Evolutionary conservation across 2,797 vertebrate genomes (phyloP).

Genomic region (Callimico goeldii): DNA sequence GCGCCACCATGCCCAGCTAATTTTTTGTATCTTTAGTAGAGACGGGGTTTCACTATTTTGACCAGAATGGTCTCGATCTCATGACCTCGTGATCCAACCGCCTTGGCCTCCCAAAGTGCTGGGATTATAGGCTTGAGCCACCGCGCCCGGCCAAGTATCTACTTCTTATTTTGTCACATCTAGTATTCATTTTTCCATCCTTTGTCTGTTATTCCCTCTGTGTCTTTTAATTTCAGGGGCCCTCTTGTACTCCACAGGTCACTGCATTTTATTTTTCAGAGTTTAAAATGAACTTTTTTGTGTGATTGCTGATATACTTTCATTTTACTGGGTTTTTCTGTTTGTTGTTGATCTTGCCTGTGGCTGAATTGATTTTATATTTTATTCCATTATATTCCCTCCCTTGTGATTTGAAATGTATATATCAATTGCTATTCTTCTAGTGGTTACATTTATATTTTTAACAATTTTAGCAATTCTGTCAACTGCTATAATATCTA

Average conservation of each 20-base stretch:
- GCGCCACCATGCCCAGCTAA: no score
- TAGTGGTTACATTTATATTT: neutral
- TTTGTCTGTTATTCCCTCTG: neutral
- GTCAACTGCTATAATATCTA: neutral
- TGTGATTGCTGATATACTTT: neutral
- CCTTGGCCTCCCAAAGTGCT: no score
- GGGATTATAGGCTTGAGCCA: no score
- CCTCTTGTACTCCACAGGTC: neutral
- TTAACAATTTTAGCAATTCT: neutral
- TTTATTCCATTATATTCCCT: neutral
- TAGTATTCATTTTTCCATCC: neutral
- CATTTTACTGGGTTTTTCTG: neutral
- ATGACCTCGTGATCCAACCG: no score
- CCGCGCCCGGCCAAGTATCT: neutral
- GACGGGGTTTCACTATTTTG: no score
- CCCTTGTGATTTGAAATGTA: neutral
- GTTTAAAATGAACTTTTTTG: neutral
- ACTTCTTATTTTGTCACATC: neutral
- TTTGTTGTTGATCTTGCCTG: neutral
- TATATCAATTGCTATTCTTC: neutral
- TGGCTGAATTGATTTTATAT: neutral
- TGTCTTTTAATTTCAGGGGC: neutral
- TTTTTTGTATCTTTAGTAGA: no score
- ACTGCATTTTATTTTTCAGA: neutral
- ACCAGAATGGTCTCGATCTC: no score